Evolutionary conservation across 2,888 invertebrate genomes (phyloP), one percentile per base, ranked within the genome.

Genomic region (Cryptops parisi): DNA sequence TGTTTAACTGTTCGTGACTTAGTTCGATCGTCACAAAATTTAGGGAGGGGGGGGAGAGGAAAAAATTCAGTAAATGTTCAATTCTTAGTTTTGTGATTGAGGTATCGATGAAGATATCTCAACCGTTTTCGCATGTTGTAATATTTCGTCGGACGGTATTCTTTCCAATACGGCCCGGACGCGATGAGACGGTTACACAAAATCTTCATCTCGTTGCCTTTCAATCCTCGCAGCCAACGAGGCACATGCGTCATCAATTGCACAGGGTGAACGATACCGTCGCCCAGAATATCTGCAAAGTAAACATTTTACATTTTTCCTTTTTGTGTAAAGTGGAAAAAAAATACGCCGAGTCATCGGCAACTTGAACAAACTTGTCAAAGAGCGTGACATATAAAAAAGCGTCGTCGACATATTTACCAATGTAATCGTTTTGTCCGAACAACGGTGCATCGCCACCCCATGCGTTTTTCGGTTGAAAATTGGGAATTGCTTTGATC

Each of bases 361-460:
- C n/a, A n/a, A n/a, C n/a, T n/a, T n/a, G n/a, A n/a, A n/a, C n/a
- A n/a, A n/a, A n/a, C n/a, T n/a, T n/a, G n/a, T n/a, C n/a, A n/a
- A n/a, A n/a, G n/a, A n/a, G n/a, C n/a, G n/a, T n/a, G n/a, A n/a
- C n/a, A n/a, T n/a, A n/a, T n/a, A n/a, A n/a, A n/a, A n/a, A 33
- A 33, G 15, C 15, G 33, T 33, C 33, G 33, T 9, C 33, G 15
- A 33, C 6, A n/a, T 41, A 19, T 61, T 56, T 57, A 71, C 72
- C 94, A 59, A 96, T 91, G 65, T 94, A 96, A 69, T 96, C 94
- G 72, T 96, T 96, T 68, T 93, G 93, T 0, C 96, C 96, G 72
- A 86, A 90, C 1, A 89, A 67, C 1, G 91, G 89, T 63, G 77
- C 77, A 61, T 80, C 82, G 60, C 80, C 76, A 0, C 72, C 65